These are phyloP conservation scores for Spilosoma lubricipeda DNA, from an alignment of 2,888 invertebrate species.

Conservation along the genomic window DNA sequence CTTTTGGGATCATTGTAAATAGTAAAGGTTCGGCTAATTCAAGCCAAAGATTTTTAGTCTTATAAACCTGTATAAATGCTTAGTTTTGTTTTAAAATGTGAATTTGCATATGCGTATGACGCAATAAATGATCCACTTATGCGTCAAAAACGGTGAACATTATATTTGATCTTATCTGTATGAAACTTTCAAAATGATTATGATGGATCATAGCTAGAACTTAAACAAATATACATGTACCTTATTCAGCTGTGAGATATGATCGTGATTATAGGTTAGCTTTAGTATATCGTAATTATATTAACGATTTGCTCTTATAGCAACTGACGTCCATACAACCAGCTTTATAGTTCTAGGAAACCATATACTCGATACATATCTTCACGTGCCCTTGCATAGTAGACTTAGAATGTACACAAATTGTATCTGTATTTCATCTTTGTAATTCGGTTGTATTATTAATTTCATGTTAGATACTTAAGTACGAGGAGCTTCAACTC, in stretches of 20 bases:
- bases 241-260: background rate
- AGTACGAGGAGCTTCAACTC: background rate
- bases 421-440: slow-evolving; percentile 18
- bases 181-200: background rate
- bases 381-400: slow-evolving; percentile 44
- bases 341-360: background rate
- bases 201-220: background rate
- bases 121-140: background rate
- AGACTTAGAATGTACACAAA: slow-evolving; percentile 21
- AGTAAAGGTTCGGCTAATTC: slow-evolving; percentile 44
- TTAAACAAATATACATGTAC: background rate
- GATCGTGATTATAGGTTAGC: background rate
- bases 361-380: slow-evolving; percentile 38
- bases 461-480: background rate
- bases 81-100: slow-evolving; percentile 38
- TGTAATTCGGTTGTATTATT: background rate
- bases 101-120: slow-evolving; percentile 24
- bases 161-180: background rate
- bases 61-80: slow-evolving; percentile 37
- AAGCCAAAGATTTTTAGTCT: slow-evolving; percentile 57
- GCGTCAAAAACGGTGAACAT: background rate
- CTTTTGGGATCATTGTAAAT: slow-evolving; percentile 32
- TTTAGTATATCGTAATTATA: background rate
- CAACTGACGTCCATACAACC: background rate
- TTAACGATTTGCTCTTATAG: background rate